Base-by-base conservation (phyloP, 2,888 invertebrate genomes). In the Caenorhabditis wallacei region DNA sequence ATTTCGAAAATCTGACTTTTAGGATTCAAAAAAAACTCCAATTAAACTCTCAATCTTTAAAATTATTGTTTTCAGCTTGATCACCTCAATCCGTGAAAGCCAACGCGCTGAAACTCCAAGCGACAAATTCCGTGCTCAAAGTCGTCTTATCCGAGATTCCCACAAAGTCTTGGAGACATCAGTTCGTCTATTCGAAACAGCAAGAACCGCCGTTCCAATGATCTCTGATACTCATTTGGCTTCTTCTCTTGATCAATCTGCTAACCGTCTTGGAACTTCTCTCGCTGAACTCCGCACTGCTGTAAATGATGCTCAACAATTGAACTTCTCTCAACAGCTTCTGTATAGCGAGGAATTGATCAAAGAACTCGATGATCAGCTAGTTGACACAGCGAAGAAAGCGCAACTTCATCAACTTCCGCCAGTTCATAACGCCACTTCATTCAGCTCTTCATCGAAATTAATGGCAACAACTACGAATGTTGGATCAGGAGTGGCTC, bases 191-290 rank as follows among this genome's bases (percentile, higher is more conserved):
- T 94, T 95, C 0, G 94, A 95, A 82, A 95, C 96, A 0, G 94
- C 95, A 0, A 94, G 96, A 85, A 95, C 95, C 0, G 95, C 96
- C 2, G 94, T 96, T 78, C 97, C 97, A 0, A 95, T 96, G 0
- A 94, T 97, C 0, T 93, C 93, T 0, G 96, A 96, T 92, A 74
- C 76, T 16, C 85, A 91, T 78, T 70, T 85, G 35, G 90, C 91
- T 13, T 72, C 86, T 1, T 82, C 84, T 43, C 86, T 91, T 8
- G 88, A 90, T 20, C 81, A 86, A 16, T 84, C 88, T n/a, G 78
- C 51, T 95, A 95, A 91, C 48, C 94, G 94, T 70, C 92, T 94
- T 90, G 92, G 92, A 7, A 92, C 92, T 11, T 92, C 93, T 1
- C 93, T 95, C 59, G 94, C 95, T 0, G 95, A 95, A 74, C 93